A percentile compares a stretch with the other conserved stretches of the same genome.
These are phyloP conservation scores for Zaprionus capensis DNA, from an alignment of 1,140 invertebrate genomes.

Conservation along the genomic window DNA sequence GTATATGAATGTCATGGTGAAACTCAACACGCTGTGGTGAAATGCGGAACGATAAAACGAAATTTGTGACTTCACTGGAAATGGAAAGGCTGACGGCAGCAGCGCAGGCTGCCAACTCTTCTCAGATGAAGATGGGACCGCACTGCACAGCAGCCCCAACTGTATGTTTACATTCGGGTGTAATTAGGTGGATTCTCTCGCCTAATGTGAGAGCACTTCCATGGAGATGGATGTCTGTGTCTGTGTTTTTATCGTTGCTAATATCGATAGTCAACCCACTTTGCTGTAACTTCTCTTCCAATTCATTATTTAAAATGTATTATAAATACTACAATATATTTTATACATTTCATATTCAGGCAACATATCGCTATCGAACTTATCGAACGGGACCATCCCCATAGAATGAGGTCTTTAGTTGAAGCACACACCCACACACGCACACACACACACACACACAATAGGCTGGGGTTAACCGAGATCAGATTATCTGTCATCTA, in stretches of 20 bases:
- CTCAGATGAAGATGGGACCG: slow-evolving; percentile 20
- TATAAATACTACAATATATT: neutral
- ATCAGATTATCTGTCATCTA: slow-evolving; percentile 6
- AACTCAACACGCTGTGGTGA: slow-evolving; percentile 47
- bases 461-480: neutral
- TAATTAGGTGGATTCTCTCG: slow-evolving; percentile 6
- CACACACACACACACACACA: neutral
- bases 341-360: neutral
- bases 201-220: neutral
- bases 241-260: neutral
- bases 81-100: slow-evolving; percentile 23
- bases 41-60: slow-evolving; percentile 41
- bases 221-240: neutral
- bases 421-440: neutral
- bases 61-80: slow-evolving; percentile 41
- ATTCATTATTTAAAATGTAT: neutral
- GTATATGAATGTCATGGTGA: slow-evolving; percentile 28
- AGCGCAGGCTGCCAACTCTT: slow-evolving; percentile 6
- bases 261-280: neutral
- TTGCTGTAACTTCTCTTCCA: neutral
- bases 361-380: slow-evolving; percentile 1
- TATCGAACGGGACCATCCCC: neutral
- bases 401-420: neutral
- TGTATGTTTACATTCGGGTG: slow-evolving; percentile 16
- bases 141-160: slow-evolving; percentile 10